phyloP scores from a whole-genome alignment of 2,888 invertebrate genomes.

The Apodemia hepburni region DNA sequence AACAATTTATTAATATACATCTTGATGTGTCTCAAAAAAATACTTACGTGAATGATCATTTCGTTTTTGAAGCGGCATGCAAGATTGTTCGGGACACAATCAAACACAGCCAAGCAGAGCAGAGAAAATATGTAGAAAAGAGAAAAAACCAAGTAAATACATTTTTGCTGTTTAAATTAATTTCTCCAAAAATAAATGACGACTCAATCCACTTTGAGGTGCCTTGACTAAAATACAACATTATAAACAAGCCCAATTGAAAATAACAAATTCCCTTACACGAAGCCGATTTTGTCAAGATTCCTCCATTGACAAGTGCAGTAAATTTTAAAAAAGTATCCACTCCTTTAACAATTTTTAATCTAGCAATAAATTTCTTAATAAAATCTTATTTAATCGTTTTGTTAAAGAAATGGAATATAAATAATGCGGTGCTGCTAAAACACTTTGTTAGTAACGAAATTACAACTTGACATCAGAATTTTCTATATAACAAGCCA shows the following conservation, averaged over 20 bases:
- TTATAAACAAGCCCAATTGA: slow-evolving; percentile 20
- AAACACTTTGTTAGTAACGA: slow-evolving; percentile 52
- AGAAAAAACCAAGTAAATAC: slow-evolving; percentile 87
- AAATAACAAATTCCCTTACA: slow-evolving; percentile 6
- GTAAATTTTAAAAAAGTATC: slow-evolving; percentile 66
- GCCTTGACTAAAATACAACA: slow-evolving; percentile 55
- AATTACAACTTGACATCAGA: slow-evolving; percentile 17
- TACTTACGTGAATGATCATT: slow-evolving; percentile 88
- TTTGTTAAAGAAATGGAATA: slow-evolving; percentile 54
- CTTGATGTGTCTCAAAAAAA: slow-evolving; percentile 80
- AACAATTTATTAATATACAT: slow-evolving; percentile 40
- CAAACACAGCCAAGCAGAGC: slow-evolving; percentile 92
- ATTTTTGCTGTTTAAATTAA: slow-evolving; percentile 78
- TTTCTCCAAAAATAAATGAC: slow-evolving; percentile 74
- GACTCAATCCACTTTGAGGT: slow-evolving; percentile 70
- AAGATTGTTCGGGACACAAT: slow-evolving; percentile 89
- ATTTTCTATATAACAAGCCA: slow-evolving; percentile 17
- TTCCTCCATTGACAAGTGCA: slow-evolving; percentile 72
- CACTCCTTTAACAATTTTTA: slow-evolving; percentile 52
- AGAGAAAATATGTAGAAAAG: slow-evolving; percentile 89
- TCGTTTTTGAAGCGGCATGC: slow-evolving; percentile 89
- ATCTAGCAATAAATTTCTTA: background rate
- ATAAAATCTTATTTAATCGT: slow-evolving; percentile 30
- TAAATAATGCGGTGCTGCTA: slow-evolving; percentile 70
- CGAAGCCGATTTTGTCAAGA: slow-evolving; percentile 47